Base-by-base conservation (phyloP, 2,888 invertebrate species). In the Trichopria drosophilae region DNA sequence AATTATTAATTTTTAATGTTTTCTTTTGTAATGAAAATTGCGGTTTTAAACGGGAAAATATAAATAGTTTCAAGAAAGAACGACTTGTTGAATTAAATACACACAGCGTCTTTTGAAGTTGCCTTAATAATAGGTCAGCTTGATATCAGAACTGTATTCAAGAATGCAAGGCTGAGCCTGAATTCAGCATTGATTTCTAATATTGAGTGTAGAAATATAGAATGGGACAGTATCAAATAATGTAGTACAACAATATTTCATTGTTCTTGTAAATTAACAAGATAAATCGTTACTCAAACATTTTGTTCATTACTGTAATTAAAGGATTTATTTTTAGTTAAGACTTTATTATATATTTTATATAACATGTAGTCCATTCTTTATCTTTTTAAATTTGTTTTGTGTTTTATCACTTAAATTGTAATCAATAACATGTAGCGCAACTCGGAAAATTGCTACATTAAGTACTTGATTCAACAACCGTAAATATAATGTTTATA, bases 151-250 rank as follows among this genome's bases (percentile, higher is more conserved):
- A 26, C 34, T 28, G 28, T 47, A 45, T 43, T 50, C 35, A 46
- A 53, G 50, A 55, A 41, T 41, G 35, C 36, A 45, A 50, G 34
- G 26, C 40, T 44, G 36, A 49, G 47, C 47, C 52, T 57, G 50
- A 50, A 45, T 40, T 20, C 42, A 15, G 31, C 48, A 53, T 55
- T 47, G 58, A 58, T 55, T 58, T 55, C 55, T 55, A 51, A 55
- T 51, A 55, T 52, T 45, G 55, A 45, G 53, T 46, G 44, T 51
- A 43, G 37, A 51, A 26, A 48, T 26, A 49, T 20, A 35, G 43
- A 46, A 47, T 55, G 47, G 35, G 29, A 52, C 49, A 46, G 48
- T 42, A 37, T 49, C 34, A 51, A 28, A 32, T 39, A 15, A 28
- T 13, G 12, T 12, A 31, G 18, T 36, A 35, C 9, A 19, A 34